Evolutionary conservation across 2,797 vertebrate species (phyloP).

Genomic region (Clarias fuscus): DNA sequence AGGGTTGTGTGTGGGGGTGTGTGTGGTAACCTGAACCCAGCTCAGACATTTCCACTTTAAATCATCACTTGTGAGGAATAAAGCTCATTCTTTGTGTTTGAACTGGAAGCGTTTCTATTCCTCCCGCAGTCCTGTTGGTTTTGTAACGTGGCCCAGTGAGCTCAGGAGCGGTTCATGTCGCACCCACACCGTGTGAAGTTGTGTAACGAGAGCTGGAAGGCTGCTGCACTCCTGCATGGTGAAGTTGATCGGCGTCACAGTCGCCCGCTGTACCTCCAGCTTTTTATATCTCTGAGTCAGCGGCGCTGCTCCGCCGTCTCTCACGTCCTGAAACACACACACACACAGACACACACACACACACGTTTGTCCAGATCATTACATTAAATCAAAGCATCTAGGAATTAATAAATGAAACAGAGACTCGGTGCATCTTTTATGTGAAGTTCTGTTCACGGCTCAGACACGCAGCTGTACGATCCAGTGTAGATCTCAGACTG

Average conservation of each 20-base stretch:
- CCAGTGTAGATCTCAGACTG: neutral
- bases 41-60: neutral
- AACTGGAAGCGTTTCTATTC: neutral
- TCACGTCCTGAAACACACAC: neutral
- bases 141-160: neutral
- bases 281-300: constrained; percentile 23
- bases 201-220: neutral
- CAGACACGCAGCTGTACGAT: neutral
- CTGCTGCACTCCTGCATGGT: neutral
- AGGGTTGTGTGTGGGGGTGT: neutral
- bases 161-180: neutral
- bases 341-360: too few species aligned
- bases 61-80: neutral
- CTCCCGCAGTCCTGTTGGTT: neutral
- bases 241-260: neutral
- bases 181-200: constrained; percentile 8
- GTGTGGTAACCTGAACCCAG: neutral
- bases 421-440: neutral
- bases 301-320: neutral
- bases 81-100: neutral
- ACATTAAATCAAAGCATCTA: neutral
- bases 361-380: neutral
- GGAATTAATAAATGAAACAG: neutral
- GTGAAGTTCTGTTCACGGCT: neutral
- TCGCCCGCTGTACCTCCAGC: neutral